Base-by-base conservation (phyloP, 2,113 vertebrate species). In the Phalacrocorax brasilianus region DNA sequence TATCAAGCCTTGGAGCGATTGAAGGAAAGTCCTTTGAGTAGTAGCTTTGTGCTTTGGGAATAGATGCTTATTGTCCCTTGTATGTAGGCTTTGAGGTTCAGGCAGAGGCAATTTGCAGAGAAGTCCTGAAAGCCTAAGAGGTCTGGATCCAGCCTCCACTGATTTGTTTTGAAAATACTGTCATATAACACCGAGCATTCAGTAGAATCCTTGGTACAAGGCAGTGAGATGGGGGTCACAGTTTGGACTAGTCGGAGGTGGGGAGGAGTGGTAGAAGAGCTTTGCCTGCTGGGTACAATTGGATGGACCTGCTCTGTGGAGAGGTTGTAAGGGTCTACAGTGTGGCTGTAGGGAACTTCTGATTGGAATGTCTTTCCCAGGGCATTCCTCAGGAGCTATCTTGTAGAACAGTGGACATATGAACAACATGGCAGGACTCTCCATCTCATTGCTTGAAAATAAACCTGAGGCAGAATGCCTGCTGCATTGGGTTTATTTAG, bases 1-100 rank as follows among this genome's bases (percentile, higher is more conserved):
- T 61, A 2, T 50, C 0, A 0, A 61, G 35, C 18, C 50, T 55
- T 33, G 35, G 45, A 70, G 28, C 7, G 15, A 45, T 15, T 61
- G 40, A 65, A 44, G 30, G 27, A 35, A 71, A 56, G 5, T 14
- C 12, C 16, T 77, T 30, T 38, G 8, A 32, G n/a, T 42, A 32
- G 33, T 30, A 79, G 30, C 47, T 75, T 79, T 79, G 17, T 74
- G 28, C 19, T 85, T 75, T 71, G 45, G 42, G 23, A 79, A 35
- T 15, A 75, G 55, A 9, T 35, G 6, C 3, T 61, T 7, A 11
- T 66, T 70, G 47, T 32, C 52, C 38, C 42, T 35, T 63, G 8
- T 44, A 35, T 21, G 8, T 11, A 59, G 23, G 10, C 47, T 72
- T 21, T 44, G 44, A 80, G 23, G 52, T 61, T 67, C 30, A 40